Base-by-base conservation (phyloP, 2,797 vertebrate genomes). In the Momotus momota region DNA sequence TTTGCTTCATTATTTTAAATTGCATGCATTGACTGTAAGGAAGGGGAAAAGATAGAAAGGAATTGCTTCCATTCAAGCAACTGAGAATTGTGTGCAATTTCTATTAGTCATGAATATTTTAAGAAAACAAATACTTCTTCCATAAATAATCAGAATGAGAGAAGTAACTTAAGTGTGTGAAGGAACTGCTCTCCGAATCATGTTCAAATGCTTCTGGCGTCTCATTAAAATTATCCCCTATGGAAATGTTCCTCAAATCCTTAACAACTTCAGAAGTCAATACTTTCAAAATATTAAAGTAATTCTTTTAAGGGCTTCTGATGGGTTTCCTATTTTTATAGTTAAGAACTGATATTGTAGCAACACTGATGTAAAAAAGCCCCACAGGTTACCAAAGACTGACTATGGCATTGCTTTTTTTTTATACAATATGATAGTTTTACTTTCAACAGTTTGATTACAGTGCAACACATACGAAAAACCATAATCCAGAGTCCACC, bases 51-150 rank as follows among this genome's bases (percentile, higher is more conserved):
- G 25, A 60, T 66, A 0, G 6, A 57, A 93, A 67, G 4, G 4
- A 79, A 43, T 55, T 48, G 9, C 86, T 92, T 60, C 14, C n/a
- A 51, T 40, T 86, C 10, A 45, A 67, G 55, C 16, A 90, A 31
- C 7, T 11, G 45, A 70, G 57, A 93, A 67, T 52, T 57, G 12
- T 21, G 15, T 40, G 35, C 5, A 52, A 40, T 74, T 81, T 77
- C 45, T 78, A 52, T 74, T 48, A 86, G 25, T 21, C 48, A 45
- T 74, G 29, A 80, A 65, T 51, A 74, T 12, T 90, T 93, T 87
- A 88, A 82, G 54, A 60, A 94, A 97, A 88, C 13, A 88, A 94
- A 92, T 45, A 11, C 7, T 89, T 51, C 46, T 65, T 48, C 73
- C 49, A 54, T 81, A 94, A 83, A 85, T 90, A 96, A 89, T 48